These are phyloP conservation scores for Sternotherus odoratus DNA, from an alignment of 2,797 vertebrate species.

Conservation along the genomic window DNA sequence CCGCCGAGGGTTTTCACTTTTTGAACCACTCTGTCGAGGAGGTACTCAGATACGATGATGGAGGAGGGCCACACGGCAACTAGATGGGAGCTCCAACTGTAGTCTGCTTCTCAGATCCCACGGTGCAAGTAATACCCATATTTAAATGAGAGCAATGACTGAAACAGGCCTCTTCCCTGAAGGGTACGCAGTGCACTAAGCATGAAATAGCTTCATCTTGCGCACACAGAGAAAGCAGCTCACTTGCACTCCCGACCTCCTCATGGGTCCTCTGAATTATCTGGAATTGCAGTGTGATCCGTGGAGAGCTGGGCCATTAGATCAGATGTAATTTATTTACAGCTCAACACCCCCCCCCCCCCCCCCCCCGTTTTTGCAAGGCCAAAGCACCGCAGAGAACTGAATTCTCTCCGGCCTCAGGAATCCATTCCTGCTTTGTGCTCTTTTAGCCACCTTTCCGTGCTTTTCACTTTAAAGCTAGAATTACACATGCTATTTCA, in stretches of 20 bases:
- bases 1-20: not conserved
- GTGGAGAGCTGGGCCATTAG: not conserved
- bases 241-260: not conserved
- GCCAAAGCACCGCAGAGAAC: not conserved
- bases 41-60: not conserved
- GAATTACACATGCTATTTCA: not conserved
- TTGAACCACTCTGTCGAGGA: slow-evolving; percentile 66
- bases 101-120: not conserved
- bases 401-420: not conserved
- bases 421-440: not conserved
- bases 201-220: not conserved
- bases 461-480: not conserved
- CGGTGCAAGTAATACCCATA: not conserved
- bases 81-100: not conserved
- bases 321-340: not conserved
- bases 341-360: no score
- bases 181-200: not conserved
- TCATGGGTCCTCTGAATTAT: not conserved
- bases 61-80: not conserved
- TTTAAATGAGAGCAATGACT: not conserved
- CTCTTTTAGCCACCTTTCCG: not conserved
- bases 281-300: not conserved
- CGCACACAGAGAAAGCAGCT: not conserved
- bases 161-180: not conserved
- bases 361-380: not conserved